phyloP scores from a whole-genome alignment of 2,888 invertebrate genomes.

The Barypeithes pellucidus region DNA sequence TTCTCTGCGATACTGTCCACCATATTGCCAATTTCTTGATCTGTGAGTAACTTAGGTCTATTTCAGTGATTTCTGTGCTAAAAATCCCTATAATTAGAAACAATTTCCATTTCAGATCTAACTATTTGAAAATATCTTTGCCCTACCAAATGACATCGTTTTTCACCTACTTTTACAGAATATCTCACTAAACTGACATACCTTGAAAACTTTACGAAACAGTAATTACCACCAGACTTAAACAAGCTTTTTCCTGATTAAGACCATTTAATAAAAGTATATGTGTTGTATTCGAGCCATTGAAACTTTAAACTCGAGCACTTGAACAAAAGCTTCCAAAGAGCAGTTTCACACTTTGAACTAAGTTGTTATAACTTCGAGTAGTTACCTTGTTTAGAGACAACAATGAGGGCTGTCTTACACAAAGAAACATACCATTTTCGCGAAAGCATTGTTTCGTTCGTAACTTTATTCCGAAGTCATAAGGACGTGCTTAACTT shows the following conservation, averaged over 20 bases:
- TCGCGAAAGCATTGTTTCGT: constrained; percentile 6
- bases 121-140: too few species aligned
- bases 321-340: constrained; percentile 36
- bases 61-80: too few species aligned
- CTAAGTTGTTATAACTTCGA: constrained; percentile 36
- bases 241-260: constrained; percentile 46
- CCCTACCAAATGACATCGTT: too few species aligned
- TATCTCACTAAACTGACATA: constrained; percentile 31
- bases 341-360: constrained; percentile 42
- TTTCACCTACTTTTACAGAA: background rate
- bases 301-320: constrained; percentile 41
- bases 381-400: constrained; percentile 27
- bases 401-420: constrained; percentile 32
- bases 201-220: constrained; percentile 36
- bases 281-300: constrained; percentile 44
- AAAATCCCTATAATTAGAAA: too few species aligned
- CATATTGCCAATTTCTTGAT: too few species aligned
- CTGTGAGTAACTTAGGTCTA: too few species aligned
- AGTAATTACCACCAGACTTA: constrained; percentile 45
- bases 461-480: constrained; percentile 8
- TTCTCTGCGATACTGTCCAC: too few species aligned
- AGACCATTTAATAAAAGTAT: constrained; percentile 50
- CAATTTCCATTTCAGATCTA: too few species aligned
- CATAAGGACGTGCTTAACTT: constrained; percentile 11
- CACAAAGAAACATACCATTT: constrained; percentile 31